Evolutionary conservation across 2,113 vertebrate genomes (phyloP).

Genomic region (Polypterus bichir): DNA sequence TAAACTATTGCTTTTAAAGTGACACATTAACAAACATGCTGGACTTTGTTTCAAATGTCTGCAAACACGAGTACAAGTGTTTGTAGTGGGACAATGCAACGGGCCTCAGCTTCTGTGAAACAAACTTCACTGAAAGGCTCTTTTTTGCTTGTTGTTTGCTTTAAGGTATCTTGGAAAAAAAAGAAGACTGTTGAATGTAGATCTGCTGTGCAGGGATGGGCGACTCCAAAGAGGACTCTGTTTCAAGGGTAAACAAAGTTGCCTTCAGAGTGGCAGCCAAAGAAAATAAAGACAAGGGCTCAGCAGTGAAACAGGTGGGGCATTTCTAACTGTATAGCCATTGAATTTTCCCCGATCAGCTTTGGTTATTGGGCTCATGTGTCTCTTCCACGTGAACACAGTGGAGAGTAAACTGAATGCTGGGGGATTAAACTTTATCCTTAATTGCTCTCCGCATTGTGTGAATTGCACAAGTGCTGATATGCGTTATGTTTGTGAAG

Average conservation of each 20-base stretch:
- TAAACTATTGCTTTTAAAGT: no score
- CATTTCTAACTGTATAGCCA: slow-evolving; percentile 53
- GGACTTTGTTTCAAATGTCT: not conserved
- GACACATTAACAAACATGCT: not conserved
- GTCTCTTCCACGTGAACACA: slow-evolving; percentile 55
- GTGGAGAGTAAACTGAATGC: slow-evolving; percentile 49
- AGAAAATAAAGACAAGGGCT: slow-evolving; percentile 11
- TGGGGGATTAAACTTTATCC: not conserved
- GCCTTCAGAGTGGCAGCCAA: slow-evolving; percentile 24
- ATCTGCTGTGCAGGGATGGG: slow-evolving; percentile 1
- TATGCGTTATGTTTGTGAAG: not conserved
- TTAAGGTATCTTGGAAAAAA: not conserved
- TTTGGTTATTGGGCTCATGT: slow-evolving; percentile 53
- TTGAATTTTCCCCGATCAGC: slow-evolving; percentile 55
- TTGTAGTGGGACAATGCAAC: not conserved
- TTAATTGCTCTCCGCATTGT: not conserved
- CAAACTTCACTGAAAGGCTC: not conserved
- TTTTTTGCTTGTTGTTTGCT: not conserved
- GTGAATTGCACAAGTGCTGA: not conserved
- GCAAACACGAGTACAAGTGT: not conserved
- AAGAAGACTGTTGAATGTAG: not conserved
- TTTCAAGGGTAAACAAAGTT: slow-evolving; percentile 18
- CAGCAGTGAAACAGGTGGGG: slow-evolving; percentile 29
- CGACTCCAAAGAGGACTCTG: not conserved
- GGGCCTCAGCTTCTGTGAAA: not conserved